Evolutionary conservation across 2,113 vertebrate genomes (phyloP).

Genomic region (Oenanthe melanoleuca): DNA sequence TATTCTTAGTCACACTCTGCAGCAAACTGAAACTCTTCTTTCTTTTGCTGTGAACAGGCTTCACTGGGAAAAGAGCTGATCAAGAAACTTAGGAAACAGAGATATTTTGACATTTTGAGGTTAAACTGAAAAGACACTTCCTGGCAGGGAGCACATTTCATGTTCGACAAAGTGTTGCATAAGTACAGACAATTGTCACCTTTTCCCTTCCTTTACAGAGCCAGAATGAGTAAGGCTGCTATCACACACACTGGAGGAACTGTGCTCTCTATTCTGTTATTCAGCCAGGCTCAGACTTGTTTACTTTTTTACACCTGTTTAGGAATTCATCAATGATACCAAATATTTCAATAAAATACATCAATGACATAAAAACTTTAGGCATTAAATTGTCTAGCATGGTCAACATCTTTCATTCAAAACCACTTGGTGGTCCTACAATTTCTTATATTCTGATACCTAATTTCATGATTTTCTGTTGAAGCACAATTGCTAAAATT

Average conservation of each 20-base stretch:
- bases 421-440: background rate
- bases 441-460: background rate
- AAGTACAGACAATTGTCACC: constrained; percentile 18
- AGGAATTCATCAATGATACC: constrained; percentile 4
- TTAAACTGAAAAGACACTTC: constrained; percentile 55
- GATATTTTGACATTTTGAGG: constrained; percentile 67
- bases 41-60: background rate
- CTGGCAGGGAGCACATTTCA: constrained; percentile 39
- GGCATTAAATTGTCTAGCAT: background rate
- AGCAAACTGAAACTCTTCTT: background rate
- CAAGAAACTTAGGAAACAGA: background rate
- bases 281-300: background rate
- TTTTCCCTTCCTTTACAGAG: constrained; percentile 19
- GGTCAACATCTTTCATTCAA: background rate
- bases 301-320: constrained; percentile 37
- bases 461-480: background rate
- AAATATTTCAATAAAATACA: constrained; percentile 5
- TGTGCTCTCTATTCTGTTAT: constrained; percentile 30
- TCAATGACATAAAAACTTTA: background rate
- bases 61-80: background rate
- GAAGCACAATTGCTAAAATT: background rate
- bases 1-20: background rate
- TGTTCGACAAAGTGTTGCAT: constrained; percentile 37
- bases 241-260: constrained; percentile 24
- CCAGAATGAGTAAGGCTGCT: constrained; percentile 2